Conservation (phyloP, 2,113 vertebrate genomes). For the Cranoglanis bouderius region DNA sequence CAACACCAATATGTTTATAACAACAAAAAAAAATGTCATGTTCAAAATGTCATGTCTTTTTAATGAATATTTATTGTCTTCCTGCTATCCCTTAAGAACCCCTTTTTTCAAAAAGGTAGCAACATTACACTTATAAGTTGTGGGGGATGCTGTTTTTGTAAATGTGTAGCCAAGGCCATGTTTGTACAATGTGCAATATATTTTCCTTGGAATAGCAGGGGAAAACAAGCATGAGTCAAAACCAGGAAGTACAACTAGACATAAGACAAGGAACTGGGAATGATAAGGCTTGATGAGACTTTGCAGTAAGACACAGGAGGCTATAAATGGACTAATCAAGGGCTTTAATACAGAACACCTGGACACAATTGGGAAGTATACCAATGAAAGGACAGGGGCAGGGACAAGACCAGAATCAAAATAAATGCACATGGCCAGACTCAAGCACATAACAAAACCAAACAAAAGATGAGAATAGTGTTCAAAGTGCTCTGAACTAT, state of each 20-base stretch:
- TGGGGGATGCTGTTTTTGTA: not conserved
- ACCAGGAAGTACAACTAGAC: slow-evolving; percentile 26
- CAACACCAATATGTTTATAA: not conserved
- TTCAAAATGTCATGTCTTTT: not conserved
- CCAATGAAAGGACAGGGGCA: not conserved
- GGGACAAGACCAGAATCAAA: not conserved
- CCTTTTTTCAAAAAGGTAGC: not conserved
- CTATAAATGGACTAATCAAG: not conserved
- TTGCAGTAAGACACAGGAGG: not conserved
- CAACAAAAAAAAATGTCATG: not conserved
- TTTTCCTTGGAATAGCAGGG: not conserved
- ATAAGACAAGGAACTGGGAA: slow-evolving; percentile 16
- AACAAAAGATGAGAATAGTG: not conserved
- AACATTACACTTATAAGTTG: not conserved
- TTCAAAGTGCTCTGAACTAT: not conserved
- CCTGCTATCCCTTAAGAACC: not conserved
- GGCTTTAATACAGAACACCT: not conserved
- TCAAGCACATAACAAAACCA: not conserved
- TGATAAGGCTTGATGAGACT: not conserved
- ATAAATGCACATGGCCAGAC: not conserved
- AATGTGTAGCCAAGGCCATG: not conserved
- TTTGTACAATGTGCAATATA: not conserved
- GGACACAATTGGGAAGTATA: not conserved
- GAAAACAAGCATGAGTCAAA: not conserved
- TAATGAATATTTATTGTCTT: not conserved